phyloP scores from a whole-genome alignment of 2,113 vertebrate species.

The Nannobrachium achirus region DNA sequence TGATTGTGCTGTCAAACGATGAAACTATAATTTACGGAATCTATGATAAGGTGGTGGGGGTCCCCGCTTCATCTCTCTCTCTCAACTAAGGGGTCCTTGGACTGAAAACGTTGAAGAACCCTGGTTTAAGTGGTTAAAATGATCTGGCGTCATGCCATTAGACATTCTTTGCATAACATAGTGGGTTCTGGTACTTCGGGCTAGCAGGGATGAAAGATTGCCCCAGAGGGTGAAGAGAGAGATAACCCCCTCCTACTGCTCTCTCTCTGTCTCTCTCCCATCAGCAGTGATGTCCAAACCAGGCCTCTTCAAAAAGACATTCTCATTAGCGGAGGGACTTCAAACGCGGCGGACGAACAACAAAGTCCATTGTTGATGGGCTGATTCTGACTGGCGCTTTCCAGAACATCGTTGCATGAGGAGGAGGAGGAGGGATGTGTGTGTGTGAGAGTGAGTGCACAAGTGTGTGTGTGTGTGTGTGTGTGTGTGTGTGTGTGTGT shows the following conservation, averaged over 20 bases:
- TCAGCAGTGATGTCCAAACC: background rate
- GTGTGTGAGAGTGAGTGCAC: background rate
- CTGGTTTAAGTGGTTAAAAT: no score
- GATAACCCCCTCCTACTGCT: conserved; percentile 4
- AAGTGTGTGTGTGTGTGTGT: background rate
- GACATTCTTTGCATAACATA: no score
- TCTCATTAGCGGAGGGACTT: conserved; percentile 17
- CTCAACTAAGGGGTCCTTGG: no score
- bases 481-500: no score
- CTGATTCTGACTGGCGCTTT: conserved; percentile 2
- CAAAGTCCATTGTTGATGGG: conserved; percentile 23
- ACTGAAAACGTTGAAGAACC: no score
- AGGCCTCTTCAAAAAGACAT: background rate
- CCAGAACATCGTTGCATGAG: background rate
- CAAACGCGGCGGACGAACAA: conserved; percentile 44
- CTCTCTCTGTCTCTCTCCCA: background rate
- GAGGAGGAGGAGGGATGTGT: background rate
- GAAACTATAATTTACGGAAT: no score
- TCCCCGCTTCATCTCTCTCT: no score
- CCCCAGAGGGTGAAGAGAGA: conserved; percentile 13
- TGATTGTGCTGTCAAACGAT: no score
- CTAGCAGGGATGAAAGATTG: background rate
- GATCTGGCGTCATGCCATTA: no score
- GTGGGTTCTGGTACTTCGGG: background rate
- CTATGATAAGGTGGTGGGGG: no score